phyloP scores from a whole-genome alignment of 2,797 vertebrate genomes.

The Lutjanus argentimaculatus region DNA sequence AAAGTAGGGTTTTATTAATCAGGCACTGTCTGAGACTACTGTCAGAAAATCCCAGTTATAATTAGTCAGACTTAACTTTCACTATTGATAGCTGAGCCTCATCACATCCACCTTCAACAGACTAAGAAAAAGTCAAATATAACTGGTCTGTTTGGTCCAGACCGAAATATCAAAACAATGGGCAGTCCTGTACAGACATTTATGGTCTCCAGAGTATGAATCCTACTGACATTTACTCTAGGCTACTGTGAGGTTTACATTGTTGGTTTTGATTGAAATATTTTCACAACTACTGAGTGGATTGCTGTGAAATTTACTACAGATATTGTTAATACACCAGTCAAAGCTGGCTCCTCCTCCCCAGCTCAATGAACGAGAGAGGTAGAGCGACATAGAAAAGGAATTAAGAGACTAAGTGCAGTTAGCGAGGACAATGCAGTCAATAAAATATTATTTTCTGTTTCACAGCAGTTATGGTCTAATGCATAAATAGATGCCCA shows the following conservation, averaged over 20 bases:
- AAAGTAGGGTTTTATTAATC: too few species aligned
- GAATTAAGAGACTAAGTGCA: too few species aligned
- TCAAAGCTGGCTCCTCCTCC: too few species aligned
- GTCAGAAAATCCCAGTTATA: neutral
- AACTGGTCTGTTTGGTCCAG: too few species aligned
- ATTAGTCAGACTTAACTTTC: neutral
- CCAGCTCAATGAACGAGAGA: too few species aligned
- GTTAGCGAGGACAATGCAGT: too few species aligned
- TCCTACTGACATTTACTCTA: neutral
- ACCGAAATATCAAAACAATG: neutral
- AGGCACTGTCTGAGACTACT: neutral
- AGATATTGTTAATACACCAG: too few species aligned
- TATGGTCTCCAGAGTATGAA: neutral
- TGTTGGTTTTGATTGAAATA: neutral
- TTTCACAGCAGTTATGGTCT: too few species aligned
- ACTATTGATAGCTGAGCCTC: neutral
- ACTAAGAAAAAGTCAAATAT: neutral
- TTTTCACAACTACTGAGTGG: neutral
- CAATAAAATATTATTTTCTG: too few species aligned
- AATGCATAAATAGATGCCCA: too few species aligned
- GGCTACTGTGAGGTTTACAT: neutral
- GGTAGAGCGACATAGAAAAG: too few species aligned
- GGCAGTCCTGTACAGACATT: neutral
- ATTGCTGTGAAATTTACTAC: too few species aligned
- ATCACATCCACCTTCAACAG: neutral